Evolutionary conservation across 2,797 vertebrate species (phyloP).

Genomic region (Cetoscarus ocellatus): DNA sequence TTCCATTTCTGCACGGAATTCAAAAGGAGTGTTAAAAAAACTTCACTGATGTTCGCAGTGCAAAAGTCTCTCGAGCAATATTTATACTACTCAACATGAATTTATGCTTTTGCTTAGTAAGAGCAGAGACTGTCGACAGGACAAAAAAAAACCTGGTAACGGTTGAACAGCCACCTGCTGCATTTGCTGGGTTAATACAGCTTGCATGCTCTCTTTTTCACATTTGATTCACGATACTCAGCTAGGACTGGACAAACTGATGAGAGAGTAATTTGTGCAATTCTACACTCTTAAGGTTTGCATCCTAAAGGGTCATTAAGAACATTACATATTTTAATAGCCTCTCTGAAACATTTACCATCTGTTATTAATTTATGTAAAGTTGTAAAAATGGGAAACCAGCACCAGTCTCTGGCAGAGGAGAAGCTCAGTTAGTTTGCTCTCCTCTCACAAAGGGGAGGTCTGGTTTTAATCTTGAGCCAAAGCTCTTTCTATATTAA

Average conservation of each 20-base stretch:
- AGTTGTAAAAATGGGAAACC: neutral
- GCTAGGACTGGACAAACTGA: slow-evolving; percentile 18
- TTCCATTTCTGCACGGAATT: no score
- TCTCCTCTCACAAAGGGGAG: slow-evolving; percentile 12
- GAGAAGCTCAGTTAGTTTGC: neutral
- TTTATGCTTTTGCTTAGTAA: slow-evolving; percentile 19
- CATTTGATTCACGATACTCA: slow-evolving; percentile 43
- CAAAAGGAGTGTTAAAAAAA: no score
- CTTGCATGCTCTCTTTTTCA: slow-evolving; percentile 53
- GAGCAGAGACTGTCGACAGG: slow-evolving; percentile 19
- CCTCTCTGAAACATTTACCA: neutral
- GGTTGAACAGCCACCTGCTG: slow-evolving; percentile 29
- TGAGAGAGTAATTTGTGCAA: slow-evolving; percentile 21
- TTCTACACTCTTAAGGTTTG: slow-evolving; percentile 7
- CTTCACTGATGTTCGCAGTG: no score
- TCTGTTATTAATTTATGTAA: slow-evolving; percentile 9
- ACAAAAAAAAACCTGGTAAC: no score
- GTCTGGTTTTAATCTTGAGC: slow-evolving; percentile 40
- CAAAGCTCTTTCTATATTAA: slow-evolving; percentile 35
- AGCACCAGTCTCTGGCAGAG: slow-evolving; percentile 3
- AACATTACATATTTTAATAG: slow-evolving; percentile 4
- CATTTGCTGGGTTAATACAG: slow-evolving; percentile 47
- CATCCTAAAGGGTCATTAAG: slow-evolving; percentile 1
- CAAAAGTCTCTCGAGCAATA: neutral
- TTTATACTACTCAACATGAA: slow-evolving; percentile 18